These are phyloP conservation scores for Rattus norvegicus DNA, from an alignment of 2,113 vertebrate species.

Conservation along the genomic window DNA sequence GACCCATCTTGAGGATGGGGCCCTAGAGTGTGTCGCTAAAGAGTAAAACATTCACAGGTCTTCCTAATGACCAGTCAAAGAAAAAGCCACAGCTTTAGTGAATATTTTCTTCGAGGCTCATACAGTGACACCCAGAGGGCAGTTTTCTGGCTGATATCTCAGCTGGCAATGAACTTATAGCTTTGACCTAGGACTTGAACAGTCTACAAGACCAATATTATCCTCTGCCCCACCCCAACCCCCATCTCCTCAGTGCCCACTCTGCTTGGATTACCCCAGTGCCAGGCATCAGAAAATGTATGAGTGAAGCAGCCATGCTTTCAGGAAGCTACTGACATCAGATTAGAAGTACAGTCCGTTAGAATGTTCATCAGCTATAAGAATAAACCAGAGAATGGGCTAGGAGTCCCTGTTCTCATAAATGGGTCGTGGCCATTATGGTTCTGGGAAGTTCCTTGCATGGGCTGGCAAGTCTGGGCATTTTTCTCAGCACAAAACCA, in stretches of 20 bases:
- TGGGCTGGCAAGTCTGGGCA: slow-evolving; percentile 57
- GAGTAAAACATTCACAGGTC: background rate
- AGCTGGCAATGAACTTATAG: background rate
- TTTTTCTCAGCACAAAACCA: slow-evolving; percentile 25
- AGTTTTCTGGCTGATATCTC: background rate
- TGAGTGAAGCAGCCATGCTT: background rate
- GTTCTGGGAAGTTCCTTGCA: slow-evolving; percentile 37
- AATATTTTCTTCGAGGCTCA: background rate
- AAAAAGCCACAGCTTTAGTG: background rate
- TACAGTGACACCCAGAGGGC: background rate
- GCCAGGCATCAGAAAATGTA: background rate
- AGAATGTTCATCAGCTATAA: background rate
- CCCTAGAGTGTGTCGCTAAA: background rate
- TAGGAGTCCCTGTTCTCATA: background rate
- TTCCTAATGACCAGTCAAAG: background rate
- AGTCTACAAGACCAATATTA: background rate
- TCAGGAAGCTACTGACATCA: background rate
- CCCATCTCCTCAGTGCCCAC: background rate
- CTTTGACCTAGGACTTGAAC: background rate
- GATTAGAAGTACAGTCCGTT: background rate
- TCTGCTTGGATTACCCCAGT: background rate
- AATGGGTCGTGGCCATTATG: slow-evolving; percentile 4
- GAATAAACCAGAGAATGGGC: background rate
- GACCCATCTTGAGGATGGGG: background rate
- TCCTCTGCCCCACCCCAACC: rapidly evolving